Percentiles rank a stretch among this genome's conserved stretches.
These are phyloP conservation scores for Drosophila cardini DNA, from an alignment of 1,140 invertebrate species.

Conservation along the genomic window DNA sequence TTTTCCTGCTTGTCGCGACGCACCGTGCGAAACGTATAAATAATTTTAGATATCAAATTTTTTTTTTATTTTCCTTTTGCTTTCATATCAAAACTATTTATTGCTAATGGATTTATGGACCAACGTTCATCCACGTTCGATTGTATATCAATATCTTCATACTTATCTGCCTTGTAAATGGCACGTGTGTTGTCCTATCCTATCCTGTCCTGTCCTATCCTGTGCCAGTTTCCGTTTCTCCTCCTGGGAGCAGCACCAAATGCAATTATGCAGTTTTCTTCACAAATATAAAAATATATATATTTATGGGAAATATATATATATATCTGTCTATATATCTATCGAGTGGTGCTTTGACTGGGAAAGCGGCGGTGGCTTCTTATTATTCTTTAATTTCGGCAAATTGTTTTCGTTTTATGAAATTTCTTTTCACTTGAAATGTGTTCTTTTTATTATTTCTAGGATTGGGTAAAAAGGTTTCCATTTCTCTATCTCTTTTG, in stretches of 20 bases:
- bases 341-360: not conserved
- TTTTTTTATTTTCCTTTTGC: conserved; percentile 35
- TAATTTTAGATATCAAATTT: conserved; percentile 55
- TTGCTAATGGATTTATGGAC: conserved; percentile 81
- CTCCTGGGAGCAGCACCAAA: conserved; percentile 36
- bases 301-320: not conserved
- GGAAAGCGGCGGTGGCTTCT: conserved; percentile 50
- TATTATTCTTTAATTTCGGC: conserved; percentile 83
- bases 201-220: conserved; percentile 39
- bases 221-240: conserved; percentile 55
- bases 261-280: conserved; percentile 59
- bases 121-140: conserved; percentile 35
- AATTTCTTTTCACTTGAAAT: conserved; percentile 77
- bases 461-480: conserved; percentile 77
- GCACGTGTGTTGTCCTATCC: conserved; percentile 63
- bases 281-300: conserved; percentile 29
- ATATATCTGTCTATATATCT: not conserved
- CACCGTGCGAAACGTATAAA: conserved; percentile 79
- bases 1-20: conserved; percentile 78
- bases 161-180: conserved; percentile 61
- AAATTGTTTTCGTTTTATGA: conserved; percentile 84
- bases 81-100: conserved; percentile 78
- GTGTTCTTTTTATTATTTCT: conserved; percentile 63
- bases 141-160: conserved; percentile 66
- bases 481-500: conserved; percentile 59